Percentiles rank a stretch among this genome's conserved stretches.
Evolutionary conservation across 2,797 vertebrate genomes (phyloP).

Genomic region (Percopsis omiscomaycus): DNA sequence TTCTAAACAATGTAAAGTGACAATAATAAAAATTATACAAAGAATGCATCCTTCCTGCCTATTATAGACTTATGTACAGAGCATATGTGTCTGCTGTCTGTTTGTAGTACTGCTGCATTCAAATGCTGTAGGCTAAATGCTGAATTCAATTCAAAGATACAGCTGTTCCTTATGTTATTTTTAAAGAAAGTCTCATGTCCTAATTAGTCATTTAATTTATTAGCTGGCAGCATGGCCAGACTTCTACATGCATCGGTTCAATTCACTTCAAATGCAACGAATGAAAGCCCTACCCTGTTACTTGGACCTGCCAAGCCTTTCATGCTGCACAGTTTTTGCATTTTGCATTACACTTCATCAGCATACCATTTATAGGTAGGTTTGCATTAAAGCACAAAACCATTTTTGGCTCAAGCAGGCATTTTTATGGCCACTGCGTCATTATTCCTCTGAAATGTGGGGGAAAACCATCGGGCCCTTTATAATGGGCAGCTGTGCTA

Average conservation of each 20-base stretch:
- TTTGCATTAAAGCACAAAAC: constrained; percentile 35
- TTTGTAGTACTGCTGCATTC: too few relatives aligned
- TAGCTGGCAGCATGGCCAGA: too few relatives aligned
- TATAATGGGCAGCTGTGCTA: constrained; percentile 28
- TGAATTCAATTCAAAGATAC: too few relatives aligned
- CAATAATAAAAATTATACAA: constrained; percentile 31
- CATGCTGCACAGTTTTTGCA: neutral
- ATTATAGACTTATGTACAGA: too few relatives aligned
- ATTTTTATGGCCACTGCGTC: constrained; percentile 27
- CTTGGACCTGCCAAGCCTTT: neutral
- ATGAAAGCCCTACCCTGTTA: neutral
- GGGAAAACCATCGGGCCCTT: constrained; percentile 4
- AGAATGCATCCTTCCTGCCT: neutral
- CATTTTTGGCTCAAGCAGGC: constrained; percentile 28
- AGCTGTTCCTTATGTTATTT: too few relatives aligned
- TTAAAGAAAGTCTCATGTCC: too few relatives aligned
- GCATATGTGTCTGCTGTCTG: neutral
- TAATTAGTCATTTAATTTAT: too few relatives aligned
- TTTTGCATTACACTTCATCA: constrained; percentile 4
- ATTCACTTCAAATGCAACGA: constrained; percentile 2
- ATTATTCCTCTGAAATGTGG: constrained; percentile 29
- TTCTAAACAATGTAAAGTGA: constrained; percentile 37
- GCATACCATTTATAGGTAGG: constrained; percentile 17
- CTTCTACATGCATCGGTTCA: neutral
- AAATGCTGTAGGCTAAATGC: too few relatives aligned